phyloP scores from a whole-genome alignment of 2,113 vertebrate species.

The Procavia capensis region DNA sequence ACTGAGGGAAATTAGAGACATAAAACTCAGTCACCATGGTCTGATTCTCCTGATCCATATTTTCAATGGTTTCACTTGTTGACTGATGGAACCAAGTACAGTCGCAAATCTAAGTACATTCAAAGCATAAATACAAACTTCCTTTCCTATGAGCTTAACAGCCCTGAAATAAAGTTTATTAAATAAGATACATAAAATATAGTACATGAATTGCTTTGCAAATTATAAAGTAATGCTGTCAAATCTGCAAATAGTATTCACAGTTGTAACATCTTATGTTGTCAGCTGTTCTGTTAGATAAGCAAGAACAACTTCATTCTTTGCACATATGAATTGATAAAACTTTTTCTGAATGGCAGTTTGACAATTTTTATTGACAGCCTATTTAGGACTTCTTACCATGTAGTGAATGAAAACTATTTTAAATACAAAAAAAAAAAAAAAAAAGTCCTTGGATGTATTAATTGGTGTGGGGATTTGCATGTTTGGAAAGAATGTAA shows the following conservation, averaged over 20 bases:
- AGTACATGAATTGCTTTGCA: neutral
- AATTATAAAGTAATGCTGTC: neutral
- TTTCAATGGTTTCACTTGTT: neutral
- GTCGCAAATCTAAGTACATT: neutral
- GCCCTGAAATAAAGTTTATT: neutral
- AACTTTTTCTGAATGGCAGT: neutral
- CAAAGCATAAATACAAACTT: neutral
- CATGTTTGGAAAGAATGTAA: too few relatives aligned
- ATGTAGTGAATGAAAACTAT: neutral
- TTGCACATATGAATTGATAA: neutral
- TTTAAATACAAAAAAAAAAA: neutral
- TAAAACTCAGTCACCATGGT: conserved; percentile 37
- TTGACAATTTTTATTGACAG: neutral
- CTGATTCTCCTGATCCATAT: conserved; percentile 51
- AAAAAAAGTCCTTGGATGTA: too few relatives aligned
- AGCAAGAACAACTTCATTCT: neutral
- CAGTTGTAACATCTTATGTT: neutral
- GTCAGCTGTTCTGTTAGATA: neutral
- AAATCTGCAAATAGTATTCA: neutral
- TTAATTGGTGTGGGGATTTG: too few relatives aligned
- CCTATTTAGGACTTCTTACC: neutral
- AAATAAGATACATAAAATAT: neutral
- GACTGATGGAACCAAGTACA: neutral
- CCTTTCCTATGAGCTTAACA: neutral
- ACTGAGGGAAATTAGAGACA: conserved; percentile 49